Evolutionary conservation across 2,888 invertebrate species (phyloP).

Genomic region (Oscheius sp.): DNA sequence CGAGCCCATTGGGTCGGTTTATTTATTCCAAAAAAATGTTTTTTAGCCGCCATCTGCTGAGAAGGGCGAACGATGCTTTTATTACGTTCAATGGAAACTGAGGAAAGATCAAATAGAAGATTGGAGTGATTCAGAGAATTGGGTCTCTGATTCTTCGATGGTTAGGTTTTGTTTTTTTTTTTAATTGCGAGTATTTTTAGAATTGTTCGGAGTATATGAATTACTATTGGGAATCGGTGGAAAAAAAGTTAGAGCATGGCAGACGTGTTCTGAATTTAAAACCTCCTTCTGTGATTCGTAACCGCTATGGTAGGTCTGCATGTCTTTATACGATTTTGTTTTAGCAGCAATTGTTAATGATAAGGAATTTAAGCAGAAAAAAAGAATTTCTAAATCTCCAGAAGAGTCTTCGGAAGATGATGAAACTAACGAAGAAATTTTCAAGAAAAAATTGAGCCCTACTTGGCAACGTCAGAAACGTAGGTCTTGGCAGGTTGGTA

Average conservation of each 20-base stretch:
- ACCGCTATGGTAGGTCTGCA: too few species aligned
- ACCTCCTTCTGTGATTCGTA: not conserved
- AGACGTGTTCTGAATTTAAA: not conserved
- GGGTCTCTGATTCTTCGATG: not conserved
- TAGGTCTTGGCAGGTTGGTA: too few species aligned
- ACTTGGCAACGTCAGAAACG: too few species aligned
- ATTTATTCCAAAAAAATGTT: too few species aligned
- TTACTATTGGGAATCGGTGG: not conserved
- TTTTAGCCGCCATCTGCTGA: not conserved
- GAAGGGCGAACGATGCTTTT: not conserved
- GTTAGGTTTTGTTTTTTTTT: not conserved
- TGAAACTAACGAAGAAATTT: too few species aligned
- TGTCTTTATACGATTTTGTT: too few species aligned
- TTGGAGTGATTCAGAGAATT: not conserved
- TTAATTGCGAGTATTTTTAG: not conserved
- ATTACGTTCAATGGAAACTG: not conserved
- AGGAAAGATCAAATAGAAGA: not conserved
- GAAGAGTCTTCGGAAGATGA: too few species aligned
- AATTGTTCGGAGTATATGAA: not conserved
- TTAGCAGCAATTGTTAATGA: too few species aligned
- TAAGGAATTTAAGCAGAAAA: too few species aligned
- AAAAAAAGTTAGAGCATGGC: not conserved
- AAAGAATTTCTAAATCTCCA: too few species aligned
- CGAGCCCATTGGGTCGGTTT: not conserved
- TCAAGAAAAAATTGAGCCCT: too few species aligned